Evolutionary conservation across 2,113 vertebrate species (phyloP).

Genomic region (Mormyrus lacerda): DNA sequence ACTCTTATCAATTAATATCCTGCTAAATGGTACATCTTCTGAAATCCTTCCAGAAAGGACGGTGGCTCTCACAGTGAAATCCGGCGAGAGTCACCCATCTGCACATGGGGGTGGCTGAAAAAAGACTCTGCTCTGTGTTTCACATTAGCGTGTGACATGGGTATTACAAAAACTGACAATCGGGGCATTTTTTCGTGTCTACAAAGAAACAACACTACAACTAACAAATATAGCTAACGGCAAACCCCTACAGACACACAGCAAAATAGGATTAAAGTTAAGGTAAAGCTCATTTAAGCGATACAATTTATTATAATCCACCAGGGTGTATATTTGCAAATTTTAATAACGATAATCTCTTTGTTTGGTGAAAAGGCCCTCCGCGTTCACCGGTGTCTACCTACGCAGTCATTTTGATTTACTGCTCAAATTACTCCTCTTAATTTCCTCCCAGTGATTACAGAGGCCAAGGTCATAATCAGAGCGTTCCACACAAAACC

Average conservation of each 20-base stretch:
- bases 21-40: constrained; percentile 62
- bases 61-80: background rate
- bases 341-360: background rate
- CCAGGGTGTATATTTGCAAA: background rate
- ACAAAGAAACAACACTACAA: background rate
- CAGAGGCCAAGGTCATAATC: constrained; percentile 14
- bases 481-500: constrained; percentile 1
- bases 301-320: background rate
- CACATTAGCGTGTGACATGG: background rate
- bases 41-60: constrained; percentile 37
- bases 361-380: background rate
- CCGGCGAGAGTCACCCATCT: background rate
- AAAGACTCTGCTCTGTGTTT: background rate
- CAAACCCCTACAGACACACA: background rate
- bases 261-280: background rate
- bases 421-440: constrained; percentile 15
- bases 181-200: background rate
- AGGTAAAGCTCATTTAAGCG: background rate
- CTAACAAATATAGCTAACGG: background rate
- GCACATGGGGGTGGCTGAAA: background rate
- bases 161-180: background rate
- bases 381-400: background rate
- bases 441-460: constrained; percentile 18
- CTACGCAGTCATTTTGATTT: constrained; percentile 9
- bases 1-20: constrained; percentile 73